These are phyloP conservation scores for Zaprionus lineosus DNA, from an alignment of 2,888 invertebrate genomes.

Conservation along the genomic window DNA sequence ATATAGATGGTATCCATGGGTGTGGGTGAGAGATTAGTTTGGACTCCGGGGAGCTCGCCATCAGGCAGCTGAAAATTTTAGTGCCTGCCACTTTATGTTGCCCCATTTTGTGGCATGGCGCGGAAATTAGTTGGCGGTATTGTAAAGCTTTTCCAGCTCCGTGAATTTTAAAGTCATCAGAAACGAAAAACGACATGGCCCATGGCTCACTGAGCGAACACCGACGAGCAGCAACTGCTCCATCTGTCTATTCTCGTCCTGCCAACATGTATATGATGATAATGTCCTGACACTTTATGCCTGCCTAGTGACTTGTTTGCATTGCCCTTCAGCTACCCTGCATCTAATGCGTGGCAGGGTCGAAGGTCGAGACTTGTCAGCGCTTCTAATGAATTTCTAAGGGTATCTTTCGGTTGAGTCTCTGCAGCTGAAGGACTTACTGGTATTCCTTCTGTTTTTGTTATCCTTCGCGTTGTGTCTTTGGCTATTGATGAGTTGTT, in stretches of 20 bases:
- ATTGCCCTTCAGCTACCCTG: constrained; percentile 19
- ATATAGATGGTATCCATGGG: no score
- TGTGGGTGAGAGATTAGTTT: constrained; percentile 38
- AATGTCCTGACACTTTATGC: constrained; percentile 29
- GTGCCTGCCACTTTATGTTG: constrained; percentile 49
- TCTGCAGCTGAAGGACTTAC: no score
- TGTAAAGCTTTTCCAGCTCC: constrained; percentile 27
- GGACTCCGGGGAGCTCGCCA: constrained; percentile 17
- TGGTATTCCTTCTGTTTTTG: no score
- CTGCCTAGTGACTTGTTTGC: constrained; percentile 14
- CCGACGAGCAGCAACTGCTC: not conserved
- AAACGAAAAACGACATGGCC: constrained; percentile 9
- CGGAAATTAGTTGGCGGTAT: constrained; percentile 39
- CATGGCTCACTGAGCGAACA: no score
- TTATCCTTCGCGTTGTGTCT: constrained; percentile 21
- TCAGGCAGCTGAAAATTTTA: constrained; percentile 40
- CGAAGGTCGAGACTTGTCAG: no score
- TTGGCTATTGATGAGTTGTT: constrained; percentile 70
- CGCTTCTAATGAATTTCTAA: no score
- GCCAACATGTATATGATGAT: no score
- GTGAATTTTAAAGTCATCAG: constrained; percentile 44
- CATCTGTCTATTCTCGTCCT: constrained; percentile 1
- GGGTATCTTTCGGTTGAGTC: no score
- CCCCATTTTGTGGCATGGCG: constrained; percentile 23
- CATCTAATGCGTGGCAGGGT: no score